These are phyloP conservation scores for Rhinogobius similis DNA, from an alignment of 2,113 vertebrate genomes.

Conservation along the genomic window DNA sequence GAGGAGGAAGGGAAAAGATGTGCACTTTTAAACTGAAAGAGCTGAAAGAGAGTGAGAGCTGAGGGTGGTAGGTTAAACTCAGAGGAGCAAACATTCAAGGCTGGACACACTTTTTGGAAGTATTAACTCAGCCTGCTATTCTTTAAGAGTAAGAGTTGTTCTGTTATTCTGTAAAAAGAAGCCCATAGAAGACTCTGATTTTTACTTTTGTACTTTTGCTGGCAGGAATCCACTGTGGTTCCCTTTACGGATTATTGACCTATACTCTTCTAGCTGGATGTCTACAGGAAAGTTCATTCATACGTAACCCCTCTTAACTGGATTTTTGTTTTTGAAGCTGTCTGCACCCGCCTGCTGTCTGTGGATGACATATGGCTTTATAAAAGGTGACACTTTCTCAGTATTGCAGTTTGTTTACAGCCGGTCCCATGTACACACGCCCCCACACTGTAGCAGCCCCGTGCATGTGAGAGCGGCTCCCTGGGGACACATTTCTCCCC, in stretches of 20 bases:
- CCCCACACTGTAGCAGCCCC: slow-evolving; percentile 23
- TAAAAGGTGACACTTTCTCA: slow-evolving; percentile 63
- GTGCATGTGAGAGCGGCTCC: slow-evolving; percentile 27
- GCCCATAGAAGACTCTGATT: slow-evolving; percentile 35
- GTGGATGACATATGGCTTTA: slow-evolving; percentile 51
- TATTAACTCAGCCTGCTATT: slow-evolving; percentile 36
- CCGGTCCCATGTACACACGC: slow-evolving; percentile 17
- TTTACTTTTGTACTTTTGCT: slow-evolving; percentile 12
- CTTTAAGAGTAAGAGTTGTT: slow-evolving; percentile 19
- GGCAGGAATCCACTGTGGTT: slow-evolving; percentile 30
- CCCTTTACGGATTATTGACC: slow-evolving; percentile 52
- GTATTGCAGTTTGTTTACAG: slow-evolving; percentile 23
- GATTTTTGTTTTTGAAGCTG: slow-evolving; percentile 50
- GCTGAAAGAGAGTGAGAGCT: slow-evolving; percentile 28
- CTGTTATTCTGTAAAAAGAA: slow-evolving; percentile 28
- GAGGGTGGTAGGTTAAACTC: slow-evolving; percentile 55
- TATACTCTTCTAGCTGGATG: slow-evolving; percentile 33
- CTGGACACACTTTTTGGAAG: slow-evolving; percentile 36
- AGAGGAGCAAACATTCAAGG: slow-evolving; percentile 17
- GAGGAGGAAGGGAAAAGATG: slow-evolving; percentile 54
- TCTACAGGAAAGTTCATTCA: slow-evolving; percentile 51
- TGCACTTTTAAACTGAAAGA: slow-evolving; percentile 59
- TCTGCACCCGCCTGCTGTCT: slow-evolving; percentile 49
- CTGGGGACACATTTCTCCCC: slow-evolving; percentile 37
- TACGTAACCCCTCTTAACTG: slow-evolving; percentile 58